phyloP scores from a whole-genome alignment of 2,888 invertebrate genomes.

The Neria commutata region DNA sequence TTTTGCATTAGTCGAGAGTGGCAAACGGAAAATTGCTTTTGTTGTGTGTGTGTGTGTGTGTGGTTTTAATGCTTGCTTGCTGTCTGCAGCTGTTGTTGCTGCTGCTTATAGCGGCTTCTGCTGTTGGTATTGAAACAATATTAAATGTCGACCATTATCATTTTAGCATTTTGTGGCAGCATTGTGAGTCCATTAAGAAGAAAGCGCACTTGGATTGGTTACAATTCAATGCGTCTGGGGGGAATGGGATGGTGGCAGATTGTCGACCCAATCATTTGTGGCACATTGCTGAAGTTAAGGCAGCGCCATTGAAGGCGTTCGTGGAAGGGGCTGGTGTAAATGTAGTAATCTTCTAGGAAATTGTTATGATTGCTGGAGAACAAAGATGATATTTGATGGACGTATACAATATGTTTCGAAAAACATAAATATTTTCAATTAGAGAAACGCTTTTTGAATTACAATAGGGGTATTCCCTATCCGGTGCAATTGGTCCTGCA shows the following conservation, averaged over 20 bases:
- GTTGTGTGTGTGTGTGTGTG: constrained; percentile 20
- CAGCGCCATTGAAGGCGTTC: no score
- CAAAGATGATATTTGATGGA: no score
- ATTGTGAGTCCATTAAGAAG: constrained; percentile 40
- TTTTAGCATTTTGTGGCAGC: constrained; percentile 38
- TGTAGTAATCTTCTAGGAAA: no score
- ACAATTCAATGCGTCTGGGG: constrained; percentile 18
- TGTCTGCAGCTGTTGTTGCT: no score
- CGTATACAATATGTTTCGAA: no score
- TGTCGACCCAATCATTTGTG: background rate
- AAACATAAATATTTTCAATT: no score
- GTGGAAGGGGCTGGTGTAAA: no score
- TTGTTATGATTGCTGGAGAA: no score
- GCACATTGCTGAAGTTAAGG: background rate
- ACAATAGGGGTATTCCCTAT: no score
- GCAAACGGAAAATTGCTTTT: constrained; percentile 37
- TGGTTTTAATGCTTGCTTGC: constrained; percentile 27
- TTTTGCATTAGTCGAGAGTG: constrained; percentile 49
- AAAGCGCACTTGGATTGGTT: constrained; percentile 26
- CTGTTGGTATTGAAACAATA: no score
- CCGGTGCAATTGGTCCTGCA: no score
- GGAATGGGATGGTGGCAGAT: constrained; percentile 15
- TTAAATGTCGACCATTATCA: constrained; percentile 56
- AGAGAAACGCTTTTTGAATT: no score
- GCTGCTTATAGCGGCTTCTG: constrained; percentile 40